Evolutionary conservation across 2,888 invertebrate genomes (phyloP).

Genomic region (Callinectes sapidus): DNA sequence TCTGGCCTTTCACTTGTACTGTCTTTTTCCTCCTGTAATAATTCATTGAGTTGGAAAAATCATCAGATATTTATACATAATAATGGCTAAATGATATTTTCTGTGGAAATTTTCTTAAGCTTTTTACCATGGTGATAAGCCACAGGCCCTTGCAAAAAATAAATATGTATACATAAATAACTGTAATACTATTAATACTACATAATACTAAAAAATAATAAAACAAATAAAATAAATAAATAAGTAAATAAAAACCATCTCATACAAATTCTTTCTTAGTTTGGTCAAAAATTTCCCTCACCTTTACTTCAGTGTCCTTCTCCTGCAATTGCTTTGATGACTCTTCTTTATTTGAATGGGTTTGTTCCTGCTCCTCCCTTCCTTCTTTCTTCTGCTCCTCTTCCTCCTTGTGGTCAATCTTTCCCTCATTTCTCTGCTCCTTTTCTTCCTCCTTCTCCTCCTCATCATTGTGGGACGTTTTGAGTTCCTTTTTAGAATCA

Average conservation of each 20-base stretch:
- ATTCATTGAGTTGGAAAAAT: background rate
- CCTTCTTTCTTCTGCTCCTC: background rate
- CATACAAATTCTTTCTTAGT: background rate
- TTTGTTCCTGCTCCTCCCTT: background rate
- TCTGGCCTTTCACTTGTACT: constrained; percentile 1
- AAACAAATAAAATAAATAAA: background rate
- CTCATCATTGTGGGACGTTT: background rate
- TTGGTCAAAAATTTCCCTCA: background rate
- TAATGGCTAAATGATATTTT: background rate
- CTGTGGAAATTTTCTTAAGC: no score
- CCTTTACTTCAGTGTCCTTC: background rate
- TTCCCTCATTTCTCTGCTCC: background rate
- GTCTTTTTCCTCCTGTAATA: constrained; percentile 28
- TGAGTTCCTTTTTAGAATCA: background rate
- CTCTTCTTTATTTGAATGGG: background rate
- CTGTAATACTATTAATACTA: no score
- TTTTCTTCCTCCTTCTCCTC: background rate
- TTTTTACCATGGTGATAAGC: no score
- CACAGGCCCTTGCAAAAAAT: no score
- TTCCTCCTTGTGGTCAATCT: background rate
- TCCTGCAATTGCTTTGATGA: background rate
- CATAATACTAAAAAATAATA: background rate
- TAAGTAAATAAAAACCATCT: background rate
- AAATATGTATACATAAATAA: no score
- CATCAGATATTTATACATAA: background rate